A percentile compares a stretch with the other conserved stretches of the same genome.
These are phyloP conservation scores for Anguilla rostrata DNA, from an alignment of 2,113 vertebrate genomes.

Conservation along the genomic window DNA sequence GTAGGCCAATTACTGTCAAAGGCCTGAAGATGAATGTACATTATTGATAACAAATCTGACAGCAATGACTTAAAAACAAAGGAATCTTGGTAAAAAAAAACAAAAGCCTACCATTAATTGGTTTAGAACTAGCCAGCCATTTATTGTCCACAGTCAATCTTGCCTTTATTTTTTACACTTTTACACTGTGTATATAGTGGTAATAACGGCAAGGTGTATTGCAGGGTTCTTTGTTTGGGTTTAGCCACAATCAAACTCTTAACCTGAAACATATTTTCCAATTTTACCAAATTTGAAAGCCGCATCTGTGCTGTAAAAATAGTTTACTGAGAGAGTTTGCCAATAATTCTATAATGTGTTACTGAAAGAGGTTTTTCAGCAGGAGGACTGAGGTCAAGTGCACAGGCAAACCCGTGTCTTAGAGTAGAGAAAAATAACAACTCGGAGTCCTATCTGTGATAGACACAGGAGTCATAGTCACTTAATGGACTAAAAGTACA, in stretches of 20 bases:
- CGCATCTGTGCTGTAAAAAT: background rate
- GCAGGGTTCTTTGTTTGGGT: background rate
- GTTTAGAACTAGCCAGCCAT: background rate
- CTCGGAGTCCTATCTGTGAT: no score
- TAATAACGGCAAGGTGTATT: no score
- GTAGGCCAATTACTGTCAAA: background rate
- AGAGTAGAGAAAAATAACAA: no score
- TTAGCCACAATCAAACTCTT: background rate
- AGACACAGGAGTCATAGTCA: no score
- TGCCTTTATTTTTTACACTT: background rate
- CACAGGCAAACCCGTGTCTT: no score
- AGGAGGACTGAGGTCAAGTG: no score
- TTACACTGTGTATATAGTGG: no score
- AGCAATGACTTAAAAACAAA: background rate
- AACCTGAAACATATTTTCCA: background rate
- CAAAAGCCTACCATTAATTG: background rate
- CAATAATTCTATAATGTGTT: background rate
- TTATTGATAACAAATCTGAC: background rate
- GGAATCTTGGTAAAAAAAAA: background rate
- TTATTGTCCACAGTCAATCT: background rate
- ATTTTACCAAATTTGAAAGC: background rate
- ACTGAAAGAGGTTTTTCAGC: background rate
- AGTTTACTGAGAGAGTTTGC: no score
- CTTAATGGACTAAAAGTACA: no score
- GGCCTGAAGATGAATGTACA: background rate